Evolutionary conservation across 2,113 vertebrate genomes (phyloP).

Genomic region (Boulengeromyrus knoepffleri): DNA sequence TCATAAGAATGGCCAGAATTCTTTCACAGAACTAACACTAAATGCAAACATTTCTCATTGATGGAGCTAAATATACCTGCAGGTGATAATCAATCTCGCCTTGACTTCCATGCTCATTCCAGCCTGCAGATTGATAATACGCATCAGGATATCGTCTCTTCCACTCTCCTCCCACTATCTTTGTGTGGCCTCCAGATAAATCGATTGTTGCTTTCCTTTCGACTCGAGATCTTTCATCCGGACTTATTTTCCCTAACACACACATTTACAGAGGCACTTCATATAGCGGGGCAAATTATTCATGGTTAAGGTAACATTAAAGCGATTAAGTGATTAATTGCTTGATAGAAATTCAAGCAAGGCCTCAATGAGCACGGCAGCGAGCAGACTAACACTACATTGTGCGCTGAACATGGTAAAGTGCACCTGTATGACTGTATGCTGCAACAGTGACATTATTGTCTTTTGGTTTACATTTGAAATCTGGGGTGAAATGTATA

Average conservation of each 20-base stretch:
- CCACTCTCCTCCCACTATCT: background rate
- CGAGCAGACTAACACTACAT: background rate
- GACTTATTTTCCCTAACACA: background rate
- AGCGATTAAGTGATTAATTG: background rate
- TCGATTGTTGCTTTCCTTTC: background rate
- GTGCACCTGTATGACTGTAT: background rate
- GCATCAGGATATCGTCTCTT: no score
- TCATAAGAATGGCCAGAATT: background rate
- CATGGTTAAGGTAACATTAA: background rate
- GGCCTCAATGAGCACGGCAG: background rate
- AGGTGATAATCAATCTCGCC: background rate
- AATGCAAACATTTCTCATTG: background rate
- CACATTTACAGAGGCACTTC: background rate
- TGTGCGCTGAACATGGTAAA: background rate
- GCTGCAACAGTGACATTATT: background rate
- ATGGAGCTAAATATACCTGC: background rate
- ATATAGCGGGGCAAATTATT: background rate
- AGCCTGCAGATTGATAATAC: background rate
- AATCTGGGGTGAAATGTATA: background rate
- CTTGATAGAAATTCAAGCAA: background rate
- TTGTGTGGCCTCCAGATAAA: background rate
- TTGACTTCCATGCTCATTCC: background rate
- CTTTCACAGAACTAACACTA: background rate
- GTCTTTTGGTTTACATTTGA: background rate
- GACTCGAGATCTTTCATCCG: background rate